Conservation (phyloP, 2,888 invertebrate species). For the Chaitophorus viminalis region DNA sequence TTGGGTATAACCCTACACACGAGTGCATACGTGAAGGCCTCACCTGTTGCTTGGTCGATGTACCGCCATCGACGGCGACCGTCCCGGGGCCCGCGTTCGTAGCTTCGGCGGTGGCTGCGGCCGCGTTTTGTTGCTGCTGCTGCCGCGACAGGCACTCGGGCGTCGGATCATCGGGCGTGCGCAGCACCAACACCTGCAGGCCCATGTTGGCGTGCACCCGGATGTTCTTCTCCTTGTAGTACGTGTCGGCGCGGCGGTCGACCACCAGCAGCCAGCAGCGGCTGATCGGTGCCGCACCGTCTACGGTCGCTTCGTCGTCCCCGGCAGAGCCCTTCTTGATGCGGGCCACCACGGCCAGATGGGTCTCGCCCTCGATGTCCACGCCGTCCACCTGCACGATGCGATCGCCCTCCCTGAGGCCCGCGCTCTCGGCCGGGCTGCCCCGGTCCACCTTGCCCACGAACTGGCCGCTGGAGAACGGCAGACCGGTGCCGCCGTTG, state of each 20-base stretch:
- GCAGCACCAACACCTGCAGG: conserved; percentile 28
- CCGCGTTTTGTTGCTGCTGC: background rate
- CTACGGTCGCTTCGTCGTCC: too few relatives aligned
- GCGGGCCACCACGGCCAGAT: conserved; percentile 92
- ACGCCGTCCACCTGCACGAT: conserved; percentile 93
- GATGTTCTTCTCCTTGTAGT: conserved; percentile 69
- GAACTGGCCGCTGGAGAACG: conserved; percentile 74
- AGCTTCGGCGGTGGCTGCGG: background rate
- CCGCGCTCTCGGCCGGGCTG: conserved; percentile 86
- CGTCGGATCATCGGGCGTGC: conserved; percentile 42
- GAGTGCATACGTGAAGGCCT: too few relatives aligned
- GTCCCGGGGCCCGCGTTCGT: background rate
- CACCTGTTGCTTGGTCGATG: background rate
- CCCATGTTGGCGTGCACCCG: conserved; percentile 41
- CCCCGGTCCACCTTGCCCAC: conserved; percentile 97
- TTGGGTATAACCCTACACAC: too few relatives aligned
- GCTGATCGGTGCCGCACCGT: background rate
- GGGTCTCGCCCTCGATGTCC: conserved; percentile 90
- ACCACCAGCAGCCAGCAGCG: conserved; percentile 77
- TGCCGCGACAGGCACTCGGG: conserved; percentile 26
- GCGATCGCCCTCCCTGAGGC: conserved; percentile 87
- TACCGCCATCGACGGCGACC: background rate
- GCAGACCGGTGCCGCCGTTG: background rate
- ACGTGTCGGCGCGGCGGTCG: conserved; percentile 78
- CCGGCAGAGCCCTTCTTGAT: conserved; percentile 75